Evolutionary conservation across 30 jellyfish, hydroid and myxozoan species (phyloP).

Genomic region (Aurelia sp.): DNA sequence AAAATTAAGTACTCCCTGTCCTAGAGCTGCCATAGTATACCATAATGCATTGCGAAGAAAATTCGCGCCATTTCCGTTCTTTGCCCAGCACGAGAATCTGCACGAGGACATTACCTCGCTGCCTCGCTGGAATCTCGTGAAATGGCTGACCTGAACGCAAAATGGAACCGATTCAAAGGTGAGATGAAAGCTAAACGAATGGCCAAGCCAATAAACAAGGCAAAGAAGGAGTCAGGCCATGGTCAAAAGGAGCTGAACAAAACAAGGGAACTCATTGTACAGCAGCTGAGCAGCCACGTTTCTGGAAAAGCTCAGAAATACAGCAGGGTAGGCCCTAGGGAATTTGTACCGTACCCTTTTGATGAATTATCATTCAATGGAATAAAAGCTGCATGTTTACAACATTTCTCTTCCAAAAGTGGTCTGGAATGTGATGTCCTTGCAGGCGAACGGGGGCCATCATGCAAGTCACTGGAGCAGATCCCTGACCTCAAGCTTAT

Average conservation of each 20-base stretch:
- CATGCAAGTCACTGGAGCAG: conserved; percentile 37
- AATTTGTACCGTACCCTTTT: conserved; percentile 54
- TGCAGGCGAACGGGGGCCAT: conserved; percentile 45
- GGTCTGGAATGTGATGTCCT: conserved; percentile 41
- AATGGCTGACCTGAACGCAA: conserved; percentile 16
- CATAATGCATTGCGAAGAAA: conserved; percentile 10
- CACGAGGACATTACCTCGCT: no score
- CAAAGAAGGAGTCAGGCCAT: conserved; percentile 27
- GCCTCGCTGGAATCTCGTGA: not conserved
- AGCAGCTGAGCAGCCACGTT: conserved; percentile 22
- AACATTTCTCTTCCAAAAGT: conserved; percentile 20
- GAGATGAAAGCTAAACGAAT: conserved; percentile 2
- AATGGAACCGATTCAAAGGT: conserved; percentile 10
- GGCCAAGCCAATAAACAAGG: conserved; percentile 23
- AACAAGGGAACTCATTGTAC: conserved; percentile 15
- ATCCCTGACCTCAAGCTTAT: conserved; percentile 37
- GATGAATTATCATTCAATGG: conserved; percentile 44
- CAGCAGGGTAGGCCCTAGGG: conserved; percentile 47
- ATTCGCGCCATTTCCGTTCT: not conserved
- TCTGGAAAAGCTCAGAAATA: conserved; percentile 37
- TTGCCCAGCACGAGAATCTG: not conserved
- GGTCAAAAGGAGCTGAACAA: conserved; percentile 14
- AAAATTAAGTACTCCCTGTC: not conserved
- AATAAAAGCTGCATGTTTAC: conserved; percentile 23
- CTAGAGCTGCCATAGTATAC: conserved; percentile 25